These are phyloP conservation scores for Acronicta leporina DNA, from an alignment of 2,888 invertebrate genomes.

Conservation along the genomic window DNA sequence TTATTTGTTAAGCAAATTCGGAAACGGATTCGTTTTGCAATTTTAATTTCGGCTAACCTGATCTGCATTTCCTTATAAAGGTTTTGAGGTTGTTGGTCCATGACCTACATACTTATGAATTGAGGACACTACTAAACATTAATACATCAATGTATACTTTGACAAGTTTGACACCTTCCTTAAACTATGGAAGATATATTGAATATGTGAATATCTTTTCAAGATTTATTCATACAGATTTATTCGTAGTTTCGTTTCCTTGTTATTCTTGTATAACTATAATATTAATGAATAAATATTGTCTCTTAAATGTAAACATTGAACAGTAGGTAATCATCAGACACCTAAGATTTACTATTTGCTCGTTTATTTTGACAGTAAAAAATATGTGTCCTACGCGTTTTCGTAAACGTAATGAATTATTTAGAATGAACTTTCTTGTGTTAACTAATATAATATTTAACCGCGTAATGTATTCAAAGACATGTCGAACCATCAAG, in stretches of 20 bases:
- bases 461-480: constrained; percentile 40
- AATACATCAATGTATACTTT: constrained; percentile 54
- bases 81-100: constrained; percentile 74
- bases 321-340: neutral
- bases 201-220: constrained; percentile 17
- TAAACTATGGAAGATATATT: constrained; percentile 44
- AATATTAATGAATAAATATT: constrained; percentile 16
- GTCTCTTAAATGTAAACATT: constrained; percentile 20
- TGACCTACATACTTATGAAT: constrained; percentile 70
- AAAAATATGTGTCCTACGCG: constrained; percentile 18
- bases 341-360: constrained; percentile 41
- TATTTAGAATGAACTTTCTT: constrained; percentile 30
- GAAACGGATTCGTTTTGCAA: constrained; percentile 72
- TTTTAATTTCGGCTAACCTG: constrained; percentile 69
- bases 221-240: constrained; percentile 21
- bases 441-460: constrained; percentile 10
- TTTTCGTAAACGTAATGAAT: constrained; percentile 24
- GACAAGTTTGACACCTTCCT: constrained; percentile 57
- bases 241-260: constrained; percentile 1
- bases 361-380: constrained; percentile 23
- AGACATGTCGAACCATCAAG: constrained; percentile 58
- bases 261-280: constrained; percentile 12
- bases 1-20: constrained; percentile 55
- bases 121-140: constrained; percentile 63
- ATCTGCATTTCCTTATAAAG: constrained; percentile 75